phyloP scores from a whole-genome alignment of 2,113 vertebrate species.

The Bos indicus region DNA sequence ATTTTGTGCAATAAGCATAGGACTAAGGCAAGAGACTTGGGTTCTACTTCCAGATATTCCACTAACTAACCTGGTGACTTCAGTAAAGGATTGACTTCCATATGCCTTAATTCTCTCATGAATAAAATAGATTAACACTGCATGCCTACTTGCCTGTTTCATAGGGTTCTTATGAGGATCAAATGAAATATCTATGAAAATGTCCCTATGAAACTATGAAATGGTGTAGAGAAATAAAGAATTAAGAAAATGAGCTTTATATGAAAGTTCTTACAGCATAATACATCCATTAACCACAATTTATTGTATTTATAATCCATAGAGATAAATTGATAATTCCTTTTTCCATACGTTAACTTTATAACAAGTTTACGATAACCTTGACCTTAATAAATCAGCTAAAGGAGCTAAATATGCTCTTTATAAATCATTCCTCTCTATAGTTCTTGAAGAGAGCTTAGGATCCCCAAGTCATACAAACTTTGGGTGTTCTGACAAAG shows the following conservation, averaged over 20 bases:
- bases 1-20: slow-evolving; percentile 32
- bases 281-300: neutral
- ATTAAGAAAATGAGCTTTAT: slow-evolving; percentile 24
- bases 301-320: neutral
- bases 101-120: neutral
- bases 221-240: neutral
- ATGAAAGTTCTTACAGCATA: neutral
- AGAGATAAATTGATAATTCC: neutral
- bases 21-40: neutral
- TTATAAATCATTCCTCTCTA: neutral
- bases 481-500: neutral
- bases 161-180: neutral
- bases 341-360: neutral
- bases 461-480: neutral
- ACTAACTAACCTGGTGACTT: neutral
- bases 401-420: neutral
- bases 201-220: neutral
- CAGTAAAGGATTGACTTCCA: neutral
- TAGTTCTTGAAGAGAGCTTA: neutral
- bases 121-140: neutral
- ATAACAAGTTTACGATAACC: neutral
- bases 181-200: slow-evolving; percentile 34
- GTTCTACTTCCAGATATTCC: slow-evolving; percentile 2
- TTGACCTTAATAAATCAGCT: neutral
- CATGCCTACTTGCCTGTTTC: neutral